Evolutionary conservation across 2,888 invertebrate genomes (phyloP).

Genomic region (Synanthedon myopaeformis): DNA sequence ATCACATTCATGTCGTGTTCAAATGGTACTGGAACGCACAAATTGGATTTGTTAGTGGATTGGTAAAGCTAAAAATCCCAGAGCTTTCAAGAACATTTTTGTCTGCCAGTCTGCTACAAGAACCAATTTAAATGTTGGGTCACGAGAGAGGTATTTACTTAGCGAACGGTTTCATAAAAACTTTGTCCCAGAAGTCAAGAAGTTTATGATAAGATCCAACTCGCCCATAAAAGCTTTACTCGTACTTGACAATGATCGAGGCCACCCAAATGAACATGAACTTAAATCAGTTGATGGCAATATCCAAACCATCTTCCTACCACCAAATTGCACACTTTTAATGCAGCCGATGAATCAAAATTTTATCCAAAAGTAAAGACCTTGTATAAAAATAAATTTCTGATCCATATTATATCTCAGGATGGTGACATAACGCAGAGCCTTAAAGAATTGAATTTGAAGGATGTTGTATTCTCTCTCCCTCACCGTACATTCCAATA

Average conservation of each 20-base stretch:
- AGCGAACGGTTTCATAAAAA: slow-evolving; percentile 19
- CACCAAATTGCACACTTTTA: slow-evolving; percentile 17
- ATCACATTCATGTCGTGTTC: slow-evolving; percentile 22
- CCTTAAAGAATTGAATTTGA: slow-evolving; percentile 16
- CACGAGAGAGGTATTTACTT: slow-evolving; percentile 18
- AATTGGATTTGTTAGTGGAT: slow-evolving; percentile 15
- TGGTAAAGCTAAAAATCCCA: slow-evolving; percentile 15
- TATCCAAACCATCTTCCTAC: slow-evolving; percentile 18
- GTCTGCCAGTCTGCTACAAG: slow-evolving; percentile 16
- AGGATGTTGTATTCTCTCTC: slow-evolving; percentile 15
- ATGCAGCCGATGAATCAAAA: slow-evolving; percentile 21
- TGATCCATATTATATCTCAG: slow-evolving; percentile 16
- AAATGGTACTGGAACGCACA: slow-evolving; percentile 20
- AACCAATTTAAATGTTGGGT: slow-evolving; percentile 13
- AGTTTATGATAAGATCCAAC: slow-evolving; percentile 17
- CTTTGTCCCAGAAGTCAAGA: slow-evolving; percentile 16
- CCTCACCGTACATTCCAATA: slow-evolving; percentile 11
- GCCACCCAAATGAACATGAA: slow-evolving; percentile 19
- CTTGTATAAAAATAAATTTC: slow-evolving; percentile 16
- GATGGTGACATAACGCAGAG: slow-evolving; percentile 14
- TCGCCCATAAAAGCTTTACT: slow-evolving; percentile 17
- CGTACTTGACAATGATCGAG: slow-evolving; percentile 19
- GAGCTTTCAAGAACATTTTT: slow-evolving; percentile 12
- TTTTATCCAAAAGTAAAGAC: slow-evolving; percentile 18
- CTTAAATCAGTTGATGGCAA: slow-evolving; percentile 21